Evolutionary conservation across 2,797 vertebrate species (phyloP), one percentile per base, ranked within the genome.

Genomic region (Aeoliscus strigatus): DNA sequence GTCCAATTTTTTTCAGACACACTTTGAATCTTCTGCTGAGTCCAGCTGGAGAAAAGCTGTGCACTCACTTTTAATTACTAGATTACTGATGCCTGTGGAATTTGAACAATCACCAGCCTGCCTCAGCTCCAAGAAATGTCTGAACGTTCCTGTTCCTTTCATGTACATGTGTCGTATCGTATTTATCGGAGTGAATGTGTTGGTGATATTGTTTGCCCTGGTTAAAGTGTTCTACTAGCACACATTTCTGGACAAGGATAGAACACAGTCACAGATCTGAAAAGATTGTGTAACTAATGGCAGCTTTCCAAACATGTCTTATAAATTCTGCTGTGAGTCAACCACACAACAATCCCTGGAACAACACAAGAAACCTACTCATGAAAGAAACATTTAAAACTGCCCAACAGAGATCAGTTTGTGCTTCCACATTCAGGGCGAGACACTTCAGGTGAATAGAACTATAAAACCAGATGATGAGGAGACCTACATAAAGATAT

Each of bases 31-130:
- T 44, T 41, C n/a, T 31, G 8, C 58, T 48, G 9, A 48, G 32
- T 45, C 39, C 39, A 53, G 60, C 58, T 72, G 41, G 25, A 51
- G 34, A 17, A 66, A 66, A 70, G 55, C 65, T 70, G 42, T 44
- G 43, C 58, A 55, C 39, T 58, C 42, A 60, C 42, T 24, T 8
- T 55, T 2, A 17, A 55, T 48, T 70, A 50, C 56, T 64, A 44
- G 42, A 60, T 57, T 49, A 46, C 65, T 67, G 49, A 73, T 69
- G 59, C 60, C 54, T 60, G 50, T 57, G 60, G 60, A 63, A 60
- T 66, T 56, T 49, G 4, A 58, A 35, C 41, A 44, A 48, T 46
- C 34, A 29, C 8, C 16, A 9, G 1, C 38, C 42, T 0, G 15
- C 4, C 9, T 44, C 14, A 21, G 21, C 28, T 39, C 11, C 23